Conservation (phyloP, 2,113 vertebrate genomes). For the Cavia aperea region DNA sequence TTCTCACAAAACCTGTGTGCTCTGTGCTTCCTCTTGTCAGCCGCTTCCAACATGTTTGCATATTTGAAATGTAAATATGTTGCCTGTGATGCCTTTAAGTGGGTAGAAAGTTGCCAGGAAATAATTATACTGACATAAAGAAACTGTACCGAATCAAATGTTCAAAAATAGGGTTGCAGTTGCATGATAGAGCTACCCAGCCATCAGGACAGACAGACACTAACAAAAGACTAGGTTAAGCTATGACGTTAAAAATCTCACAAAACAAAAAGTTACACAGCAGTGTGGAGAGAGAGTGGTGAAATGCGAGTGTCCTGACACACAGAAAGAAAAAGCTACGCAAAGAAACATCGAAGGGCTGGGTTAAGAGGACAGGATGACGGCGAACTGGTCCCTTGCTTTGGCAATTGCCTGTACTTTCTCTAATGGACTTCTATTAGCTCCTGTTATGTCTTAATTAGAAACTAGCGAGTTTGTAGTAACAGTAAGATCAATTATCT, state of each 20-base stretch:
- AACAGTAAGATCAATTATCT: not conserved
- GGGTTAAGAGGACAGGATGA: not conserved
- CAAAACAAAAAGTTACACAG: not conserved
- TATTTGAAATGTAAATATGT: not conserved
- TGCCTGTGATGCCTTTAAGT: not conserved
- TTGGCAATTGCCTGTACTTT: not conserved
- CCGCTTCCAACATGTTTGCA: not conserved
- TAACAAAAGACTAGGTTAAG: not conserved
- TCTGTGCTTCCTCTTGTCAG: not conserved
- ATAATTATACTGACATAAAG: not conserved
- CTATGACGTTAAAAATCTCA: not conserved
- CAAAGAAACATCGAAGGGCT: not conserved
- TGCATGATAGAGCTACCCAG: not conserved
- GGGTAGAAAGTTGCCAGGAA: not conserved
- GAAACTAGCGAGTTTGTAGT: not conserved
- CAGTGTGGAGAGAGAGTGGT: not conserved
- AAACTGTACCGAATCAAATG: slow-evolving; percentile 15
- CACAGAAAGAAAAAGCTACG: slow-evolving; percentile 11
- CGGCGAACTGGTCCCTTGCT: not conserved
- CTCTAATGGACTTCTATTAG: not conserved
- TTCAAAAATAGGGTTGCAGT: not conserved
- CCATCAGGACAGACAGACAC: not conserved
- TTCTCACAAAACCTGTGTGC: not conserved
- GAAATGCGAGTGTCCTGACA: not conserved
- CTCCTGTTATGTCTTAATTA: slow-evolving; percentile 30